Evolutionary conservation across 2,797 vertebrate species (phyloP).

Genomic region (Sphenodon punctatus): DNA sequence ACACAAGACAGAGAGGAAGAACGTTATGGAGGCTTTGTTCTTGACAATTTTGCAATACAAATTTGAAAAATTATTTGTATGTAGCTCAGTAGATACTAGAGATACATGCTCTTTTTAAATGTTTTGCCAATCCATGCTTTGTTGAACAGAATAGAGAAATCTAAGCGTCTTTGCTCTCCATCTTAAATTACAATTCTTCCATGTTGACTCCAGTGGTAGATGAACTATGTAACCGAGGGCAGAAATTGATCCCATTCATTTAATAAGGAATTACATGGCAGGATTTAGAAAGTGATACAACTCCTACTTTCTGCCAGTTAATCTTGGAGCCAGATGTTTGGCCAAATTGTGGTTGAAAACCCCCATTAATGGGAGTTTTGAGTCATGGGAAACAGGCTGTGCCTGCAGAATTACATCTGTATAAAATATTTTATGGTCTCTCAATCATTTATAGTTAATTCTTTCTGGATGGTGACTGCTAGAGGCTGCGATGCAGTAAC

Average conservation of each 20-base stretch:
- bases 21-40: background rate
- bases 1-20: background rate
- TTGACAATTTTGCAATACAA: too few relatives aligned
- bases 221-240: background rate
- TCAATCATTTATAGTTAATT: constrained; percentile 46
- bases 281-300: constrained; percentile 31
- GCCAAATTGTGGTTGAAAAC: background rate
- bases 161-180: background rate
- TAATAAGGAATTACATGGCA: constrained; percentile 7
- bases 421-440: constrained; percentile 53
- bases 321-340: constrained; percentile 34
- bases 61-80: too few relatives aligned
- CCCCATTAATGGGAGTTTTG: constrained; percentile 22
- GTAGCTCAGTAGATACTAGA: too few relatives aligned
- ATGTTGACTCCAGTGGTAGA: constrained; percentile 22
- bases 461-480: constrained; percentile 42
- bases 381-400: constrained; percentile 42
- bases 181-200: background rate
- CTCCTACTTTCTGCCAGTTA: constrained; percentile 23
- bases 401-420: constrained; percentile 37
- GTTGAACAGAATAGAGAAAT: background rate
- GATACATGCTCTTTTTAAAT: background rate
- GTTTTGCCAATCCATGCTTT: background rate
- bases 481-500: constrained; percentile 27
- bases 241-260: constrained; percentile 2